These are phyloP conservation scores for Sericinus montela DNA, from an alignment of 2,888 invertebrate species.

Conservation along the genomic window DNA sequence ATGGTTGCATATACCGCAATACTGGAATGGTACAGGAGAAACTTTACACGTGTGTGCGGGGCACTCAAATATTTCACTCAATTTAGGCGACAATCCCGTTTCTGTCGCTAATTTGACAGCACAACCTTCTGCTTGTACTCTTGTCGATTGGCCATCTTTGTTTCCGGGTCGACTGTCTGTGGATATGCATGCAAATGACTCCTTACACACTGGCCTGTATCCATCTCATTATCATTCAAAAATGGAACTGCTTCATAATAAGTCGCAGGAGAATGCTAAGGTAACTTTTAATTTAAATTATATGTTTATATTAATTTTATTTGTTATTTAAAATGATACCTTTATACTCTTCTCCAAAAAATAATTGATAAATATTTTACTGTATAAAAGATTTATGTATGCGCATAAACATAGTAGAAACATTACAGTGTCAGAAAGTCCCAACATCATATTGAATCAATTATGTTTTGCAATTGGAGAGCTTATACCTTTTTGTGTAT, in stretches of 20 bases:
- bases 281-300: constrained; percentile 33
- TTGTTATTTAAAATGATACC: no score
- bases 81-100: constrained; percentile 67
- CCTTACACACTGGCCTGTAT: constrained; percentile 75
- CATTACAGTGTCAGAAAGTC: no score
- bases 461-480: no score
- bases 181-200: constrained; percentile 84
- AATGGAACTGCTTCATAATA: constrained; percentile 90
- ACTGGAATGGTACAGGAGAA: constrained; percentile 84
- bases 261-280: constrained; percentile 86
- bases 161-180: constrained; percentile 82
- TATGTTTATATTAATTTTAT: no score
- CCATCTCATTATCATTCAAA: constrained; percentile 85
- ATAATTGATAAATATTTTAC: no score
- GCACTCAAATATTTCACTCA: constrained; percentile 85
- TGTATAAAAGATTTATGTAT: no score
- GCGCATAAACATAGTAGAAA: no score
- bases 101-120: constrained; percentile 82
- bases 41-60: constrained; percentile 88
- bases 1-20: constrained; percentile 88
- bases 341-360: no score
- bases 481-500: no score
- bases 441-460: no score
- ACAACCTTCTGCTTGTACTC: constrained; percentile 84
- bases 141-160: constrained; percentile 83